Base-by-base conservation (phyloP, 2,797 vertebrate genomes). In the Triplophysa bombifrons region DNA sequence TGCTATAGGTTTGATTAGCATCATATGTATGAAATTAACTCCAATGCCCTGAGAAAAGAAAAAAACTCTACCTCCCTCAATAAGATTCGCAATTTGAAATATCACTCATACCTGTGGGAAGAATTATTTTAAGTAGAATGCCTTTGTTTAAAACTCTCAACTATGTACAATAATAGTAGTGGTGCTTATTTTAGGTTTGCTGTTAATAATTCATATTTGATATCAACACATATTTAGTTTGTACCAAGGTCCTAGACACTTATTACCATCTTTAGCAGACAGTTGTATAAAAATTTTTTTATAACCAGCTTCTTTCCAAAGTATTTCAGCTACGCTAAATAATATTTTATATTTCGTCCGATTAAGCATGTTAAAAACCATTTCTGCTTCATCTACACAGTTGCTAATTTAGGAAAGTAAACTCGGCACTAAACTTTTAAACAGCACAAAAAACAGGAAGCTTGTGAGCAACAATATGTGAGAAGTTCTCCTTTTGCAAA, bases 371-470 rank as follows among this genome's bases (percentile, higher is more conserved):
- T 41, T 55, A 22, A 11, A 30, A 58, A 61, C 16, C 16, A 63
- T 3, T 19, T 63, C 30, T 17, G 17, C 61, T 63, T 1, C 27
- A 19, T 19, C 9, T 38, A 4, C 2, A 3, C 16, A n/a, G 55
- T 10, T 77, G 38, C 38, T 63, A 53, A 64, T 64, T 72, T 55
- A 79, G 60, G 77, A 79, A 79, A 65, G 14, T 67, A 75, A 53
- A 71, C 68, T 78, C 27, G 46, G n/a, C 63, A 48, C 67, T 14
- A 27, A 27, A 3, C 27, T 46, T 63, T 56, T 53, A 63, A 20
- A 61, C 51, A 20, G 19, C 6, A 17, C 5, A 19, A 78, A 78
- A 71, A 79, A 79, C 77, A 79, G 77, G 77, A 79, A 79, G 77
- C 55, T 20, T 30, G 48, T 78, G 56, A 69, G 55, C 22, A 69